Evolutionary conservation across 2,113 vertebrate species (phyloP).

Genomic region (Dipodomys spectabilis): DNA sequence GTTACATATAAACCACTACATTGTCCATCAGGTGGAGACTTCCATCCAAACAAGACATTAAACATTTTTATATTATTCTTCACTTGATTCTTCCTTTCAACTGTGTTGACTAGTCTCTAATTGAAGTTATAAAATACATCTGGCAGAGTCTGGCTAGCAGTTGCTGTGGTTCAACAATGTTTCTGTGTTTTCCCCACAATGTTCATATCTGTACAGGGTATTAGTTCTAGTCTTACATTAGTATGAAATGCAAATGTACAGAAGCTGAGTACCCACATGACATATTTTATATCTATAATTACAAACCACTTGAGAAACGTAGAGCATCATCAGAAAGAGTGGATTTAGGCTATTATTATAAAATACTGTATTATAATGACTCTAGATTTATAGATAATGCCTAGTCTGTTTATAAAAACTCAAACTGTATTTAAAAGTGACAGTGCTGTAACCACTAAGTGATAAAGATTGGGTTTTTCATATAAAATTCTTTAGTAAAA

Average conservation of each 20-base stretch:
- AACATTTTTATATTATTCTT: constrained; percentile 56
- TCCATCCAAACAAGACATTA: constrained; percentile 77
- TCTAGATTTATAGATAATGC: constrained; percentile 33
- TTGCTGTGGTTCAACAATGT: constrained; percentile 2
- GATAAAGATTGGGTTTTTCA: not conserved
- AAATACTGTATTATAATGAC: constrained; percentile 57
- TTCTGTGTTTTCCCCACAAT: constrained; percentile 9
- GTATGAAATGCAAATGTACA: constrained; percentile 58
- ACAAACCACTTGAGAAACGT: constrained; percentile 56
- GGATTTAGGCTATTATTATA: constrained; percentile 56
- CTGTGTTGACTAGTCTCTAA: constrained; percentile 52
- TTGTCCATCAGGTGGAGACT: constrained; percentile 37
- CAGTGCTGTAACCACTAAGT: not conserved
- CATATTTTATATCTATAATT: constrained; percentile 80
- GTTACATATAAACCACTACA: constrained; percentile 46
- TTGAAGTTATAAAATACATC: constrained; percentile 33
- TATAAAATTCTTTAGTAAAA: not conserved
- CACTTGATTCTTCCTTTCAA: constrained; percentile 62
- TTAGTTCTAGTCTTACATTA: constrained; percentile 74
- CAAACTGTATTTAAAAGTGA: constrained; percentile 61
- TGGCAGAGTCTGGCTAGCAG: constrained; percentile 5
- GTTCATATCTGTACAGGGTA: constrained; percentile 28
- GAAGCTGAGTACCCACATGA: constrained; percentile 67
- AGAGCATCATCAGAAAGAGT: constrained; percentile 44
- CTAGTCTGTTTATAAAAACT: constrained; percentile 64